phyloP scores from a whole-genome alignment of 2,113 vertebrate genomes.

The Actenoides lindsayi region DNA sequence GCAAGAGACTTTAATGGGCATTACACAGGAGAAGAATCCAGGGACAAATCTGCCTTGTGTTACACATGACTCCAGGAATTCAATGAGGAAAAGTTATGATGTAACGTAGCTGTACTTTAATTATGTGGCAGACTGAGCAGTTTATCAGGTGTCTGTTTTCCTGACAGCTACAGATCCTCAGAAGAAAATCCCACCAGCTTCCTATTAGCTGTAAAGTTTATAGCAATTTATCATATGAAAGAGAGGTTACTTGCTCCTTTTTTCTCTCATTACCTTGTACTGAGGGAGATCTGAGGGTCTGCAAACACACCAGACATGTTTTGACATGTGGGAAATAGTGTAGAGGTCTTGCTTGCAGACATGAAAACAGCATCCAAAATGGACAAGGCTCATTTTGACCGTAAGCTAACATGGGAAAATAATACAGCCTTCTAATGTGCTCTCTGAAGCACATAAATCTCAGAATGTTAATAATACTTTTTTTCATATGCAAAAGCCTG shows the following conservation, averaged over 20 bases:
- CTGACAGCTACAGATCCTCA: neutral
- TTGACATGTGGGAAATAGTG: fast-evolving
- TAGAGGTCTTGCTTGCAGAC: neutral
- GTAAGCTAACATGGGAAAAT: neutral
- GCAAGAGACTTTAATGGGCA: neutral
- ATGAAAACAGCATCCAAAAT: neutral
- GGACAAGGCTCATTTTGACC: neutral
- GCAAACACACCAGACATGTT: neutral
- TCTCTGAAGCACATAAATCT: neutral
- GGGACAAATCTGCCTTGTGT: neutral
- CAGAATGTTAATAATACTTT: neutral
- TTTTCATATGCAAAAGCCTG: neutral
- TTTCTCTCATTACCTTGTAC: neutral
- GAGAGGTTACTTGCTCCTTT: neutral
- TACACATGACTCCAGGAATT: neutral
- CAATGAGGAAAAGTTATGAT: neutral
- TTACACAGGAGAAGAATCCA: neutral
- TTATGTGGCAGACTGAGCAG: neutral
- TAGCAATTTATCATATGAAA: neutral
- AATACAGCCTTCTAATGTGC: neutral
- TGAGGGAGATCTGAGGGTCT: neutral
- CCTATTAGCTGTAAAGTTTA: neutral
- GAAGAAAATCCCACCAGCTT: neutral
- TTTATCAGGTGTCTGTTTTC: neutral
- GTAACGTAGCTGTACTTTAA: neutral